A percentile compares a stretch with the other conserved stretches of the same genome.
phyloP scores from a whole-genome alignment of 2,113 vertebrate genomes.

The Phyllostomus hastatus region DNA sequence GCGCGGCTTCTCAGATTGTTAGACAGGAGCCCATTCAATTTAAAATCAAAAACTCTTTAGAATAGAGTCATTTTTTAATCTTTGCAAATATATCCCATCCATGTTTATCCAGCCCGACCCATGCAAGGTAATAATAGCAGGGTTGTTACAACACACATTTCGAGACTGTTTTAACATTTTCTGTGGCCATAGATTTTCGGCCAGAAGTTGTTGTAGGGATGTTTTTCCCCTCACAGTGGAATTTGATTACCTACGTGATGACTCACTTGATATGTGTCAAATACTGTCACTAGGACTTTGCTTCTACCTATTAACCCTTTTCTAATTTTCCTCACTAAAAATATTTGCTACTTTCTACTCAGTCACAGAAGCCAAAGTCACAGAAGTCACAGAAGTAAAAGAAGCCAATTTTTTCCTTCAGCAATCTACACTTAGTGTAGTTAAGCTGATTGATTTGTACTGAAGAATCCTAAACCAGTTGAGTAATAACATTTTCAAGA shows the following conservation, averaged over 20 bases:
- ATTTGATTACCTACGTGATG: not conserved
- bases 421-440: not conserved
- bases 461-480: constrained; percentile 1
- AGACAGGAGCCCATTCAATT: not conserved
- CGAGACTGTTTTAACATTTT: not conserved
- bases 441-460: not conserved
- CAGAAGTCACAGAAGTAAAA: too few species aligned
- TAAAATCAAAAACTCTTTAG: not conserved
- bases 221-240: not conserved
- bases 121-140: not conserved
- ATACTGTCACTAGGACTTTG: not conserved
- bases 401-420: not conserved
- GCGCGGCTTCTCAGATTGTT: not conserved
- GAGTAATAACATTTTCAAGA: not conserved
- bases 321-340: not conserved
- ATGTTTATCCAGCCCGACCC: not conserved
- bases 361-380: too few species aligned
- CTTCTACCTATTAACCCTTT: not conserved
- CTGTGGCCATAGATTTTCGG: not conserved
- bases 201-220: not conserved
- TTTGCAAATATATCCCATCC: not conserved
- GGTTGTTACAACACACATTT: not conserved
- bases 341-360: not conserved
- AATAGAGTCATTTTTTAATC: not conserved
- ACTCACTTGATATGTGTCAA: not conserved